Base-by-base conservation (phyloP, 1,140 invertebrate species). In the Ceratina australensis region DNA sequence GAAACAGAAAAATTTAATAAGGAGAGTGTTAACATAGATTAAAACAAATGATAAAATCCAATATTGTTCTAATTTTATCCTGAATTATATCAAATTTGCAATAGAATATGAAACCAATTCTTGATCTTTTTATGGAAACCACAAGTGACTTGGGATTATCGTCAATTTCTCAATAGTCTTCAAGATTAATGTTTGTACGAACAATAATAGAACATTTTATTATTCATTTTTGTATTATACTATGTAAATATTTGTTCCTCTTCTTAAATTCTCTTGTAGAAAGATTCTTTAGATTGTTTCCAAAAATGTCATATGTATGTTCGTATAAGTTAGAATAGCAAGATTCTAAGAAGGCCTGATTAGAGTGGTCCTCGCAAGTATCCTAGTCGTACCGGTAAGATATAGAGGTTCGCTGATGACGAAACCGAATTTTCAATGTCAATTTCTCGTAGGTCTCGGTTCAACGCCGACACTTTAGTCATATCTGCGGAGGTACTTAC, bases 401-500 rank as follows among this genome's bases (percentile, higher is more conserved):
- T 28, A 61, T 4, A 74, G 59, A 59, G 80, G 74, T 83, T 83
- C 64, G 73, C 66, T 59, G 69, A 75, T 50, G 66, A 78, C 61
- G 78, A 78, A 81, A 81, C 72, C 75, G 85, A 84, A 83, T 86
- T 81, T 79, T 86, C 66, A 78, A 77, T 74, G 78, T 83, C 81
- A 78, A 81, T 83, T 81, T 80, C 63, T 68, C 72, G 63, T 82
- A 89, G 88, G 82, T 88, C 64, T 87, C 85, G 65, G 80, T 88
- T 52, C 87, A 87, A 71, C 80, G 68, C 73, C 83, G 87, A 79
- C 57, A 73, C 13, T 57, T 20, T 64, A 65, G 54, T 63, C 86
- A 88, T 72, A 57, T 73, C 49, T 89, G 87, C 74, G 88, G 87
- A 75, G 87, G 87, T 72, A 84, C 85, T 73, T 88, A 89, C 47